Base-by-base conservation (phyloP, 1,140 invertebrate species). In the Atta colombica region DNA sequence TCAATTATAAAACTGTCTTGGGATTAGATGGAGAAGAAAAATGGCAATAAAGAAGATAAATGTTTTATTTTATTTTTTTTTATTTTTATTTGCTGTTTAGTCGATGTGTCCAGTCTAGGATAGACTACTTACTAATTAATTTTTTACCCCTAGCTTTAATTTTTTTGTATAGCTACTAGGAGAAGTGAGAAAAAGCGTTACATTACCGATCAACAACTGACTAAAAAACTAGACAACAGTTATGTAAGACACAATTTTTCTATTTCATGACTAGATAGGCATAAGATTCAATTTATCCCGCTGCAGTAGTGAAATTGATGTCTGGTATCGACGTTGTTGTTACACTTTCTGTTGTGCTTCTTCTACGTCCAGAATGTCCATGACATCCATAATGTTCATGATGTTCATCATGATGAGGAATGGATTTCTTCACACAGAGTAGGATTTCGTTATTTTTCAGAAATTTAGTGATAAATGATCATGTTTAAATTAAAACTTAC, bases 401-500 rank as follows among this genome's bases (percentile, higher is more conserved):
- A 35, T 7, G 35, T 35, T 1, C 2, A 10, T 7, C 7, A 45
- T 7, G 8, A 45, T 7, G 39, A 8, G 39, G 8, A 25, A 7
- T 10, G 10, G 31, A 35, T 12, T 80, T 63, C 77, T 80, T 55
- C n/a, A 21, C 4, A 53, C n/a, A 39, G 4, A 58, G 18, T 18
- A 55, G 10, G 18, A 18, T 0, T 8, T 35, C 1, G 3, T 80
- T 80, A 49, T 39, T 81, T 7, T 60, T 21, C 3, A 16, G 3
- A 31, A 49, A 61, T 39, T 74, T 0, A 21, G 55, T 6, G 14
- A 39, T 25, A 18, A 51, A 10, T 10, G 10, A 60, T 39, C 39
- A 10, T 45, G 7, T 14, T 25, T 3, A 3, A 49, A n/a, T 45
- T 28, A 35, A 53, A 1, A 66, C 84, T 88, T 75, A 88, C 87